phyloP scores from a whole-genome alignment of 2,888 invertebrate species.

The Cantharis flavilabris region DNA sequence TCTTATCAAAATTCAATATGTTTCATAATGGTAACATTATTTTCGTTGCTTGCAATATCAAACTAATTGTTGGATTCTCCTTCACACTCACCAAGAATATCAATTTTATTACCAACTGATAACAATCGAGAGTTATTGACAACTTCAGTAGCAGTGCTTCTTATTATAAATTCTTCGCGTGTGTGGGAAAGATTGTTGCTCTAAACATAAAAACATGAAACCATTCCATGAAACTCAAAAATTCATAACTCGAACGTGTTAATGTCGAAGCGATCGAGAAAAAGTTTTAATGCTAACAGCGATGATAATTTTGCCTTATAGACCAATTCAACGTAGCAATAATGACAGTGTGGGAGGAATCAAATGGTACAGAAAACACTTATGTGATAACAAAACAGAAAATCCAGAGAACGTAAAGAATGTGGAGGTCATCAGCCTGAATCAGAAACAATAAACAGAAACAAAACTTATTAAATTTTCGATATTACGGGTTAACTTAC shows the following conservation, averaged over 20 bases:
- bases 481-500: too few relatives aligned
- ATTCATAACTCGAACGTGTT: background rate
- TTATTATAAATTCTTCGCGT: background rate
- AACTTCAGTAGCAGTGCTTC: background rate
- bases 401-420: background rate
- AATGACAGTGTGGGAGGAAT: background rate
- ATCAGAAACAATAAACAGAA: background rate
- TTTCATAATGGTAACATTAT: background rate
- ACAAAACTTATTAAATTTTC: too few relatives aligned
- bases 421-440: background rate
- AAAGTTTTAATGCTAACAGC: background rate
- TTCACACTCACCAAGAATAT: background rate
- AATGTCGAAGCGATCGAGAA: background rate
- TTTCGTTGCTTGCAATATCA: background rate
- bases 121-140: background rate
- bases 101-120: background rate
- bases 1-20: background rate
- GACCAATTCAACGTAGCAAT: background rate
- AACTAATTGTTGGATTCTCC: background rate
- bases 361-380: too few relatives aligned
- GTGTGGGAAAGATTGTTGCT: background rate
- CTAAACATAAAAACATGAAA: background rate
- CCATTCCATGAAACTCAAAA: background rate
- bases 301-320: background rate
- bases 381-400: too few relatives aligned